These are phyloP conservation scores for Patella caerulea DNA, from an alignment of 2,888 invertebrate species.

Conservation along the genomic window DNA sequence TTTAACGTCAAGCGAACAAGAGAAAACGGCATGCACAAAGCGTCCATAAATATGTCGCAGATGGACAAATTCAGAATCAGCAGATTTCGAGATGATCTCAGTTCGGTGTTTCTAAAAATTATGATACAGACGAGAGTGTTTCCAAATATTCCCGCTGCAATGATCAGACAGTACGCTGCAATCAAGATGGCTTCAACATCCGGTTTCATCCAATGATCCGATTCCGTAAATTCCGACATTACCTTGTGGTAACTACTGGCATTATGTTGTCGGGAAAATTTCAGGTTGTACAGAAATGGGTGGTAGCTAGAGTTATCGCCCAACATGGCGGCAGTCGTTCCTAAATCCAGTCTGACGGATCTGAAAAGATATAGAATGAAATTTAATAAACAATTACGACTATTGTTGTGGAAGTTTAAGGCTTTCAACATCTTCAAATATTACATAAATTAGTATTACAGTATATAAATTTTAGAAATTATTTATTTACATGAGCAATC, in stretches of 20 bases:
- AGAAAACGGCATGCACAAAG: conserved; percentile 63
- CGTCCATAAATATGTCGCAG: conserved; percentile 63
- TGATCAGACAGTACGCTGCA: conserved; percentile 49
- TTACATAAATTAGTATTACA: too few species aligned
- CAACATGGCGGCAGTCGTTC: conserved; percentile 1
- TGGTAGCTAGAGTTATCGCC: conserved; percentile 4
- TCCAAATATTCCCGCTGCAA: conserved; percentile 52
- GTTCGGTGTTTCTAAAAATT: conserved; percentile 43
- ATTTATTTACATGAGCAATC: too few species aligned
- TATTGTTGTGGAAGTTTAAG: too few species aligned
- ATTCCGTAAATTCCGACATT: conserved; percentile 38
- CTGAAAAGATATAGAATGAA: background rate
- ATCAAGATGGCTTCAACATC: conserved; percentile 47
- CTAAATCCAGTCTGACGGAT: background rate
- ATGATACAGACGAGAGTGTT: conserved; percentile 58
- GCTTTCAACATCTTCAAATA: too few species aligned
- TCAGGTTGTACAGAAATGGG: background rate
- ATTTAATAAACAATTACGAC: too few species aligned
- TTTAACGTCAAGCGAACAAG: conserved; percentile 55
- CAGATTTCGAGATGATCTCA: conserved; percentile 54
- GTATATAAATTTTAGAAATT: too few species aligned
- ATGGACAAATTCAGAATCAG: conserved; percentile 62
- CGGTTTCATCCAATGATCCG: conserved; percentile 46
- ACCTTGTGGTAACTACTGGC: conserved; percentile 27
- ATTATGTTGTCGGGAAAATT: conserved; percentile 7